Conservation (phyloP, 2,888 invertebrate species). For the Amaurobius ferox region DNA sequence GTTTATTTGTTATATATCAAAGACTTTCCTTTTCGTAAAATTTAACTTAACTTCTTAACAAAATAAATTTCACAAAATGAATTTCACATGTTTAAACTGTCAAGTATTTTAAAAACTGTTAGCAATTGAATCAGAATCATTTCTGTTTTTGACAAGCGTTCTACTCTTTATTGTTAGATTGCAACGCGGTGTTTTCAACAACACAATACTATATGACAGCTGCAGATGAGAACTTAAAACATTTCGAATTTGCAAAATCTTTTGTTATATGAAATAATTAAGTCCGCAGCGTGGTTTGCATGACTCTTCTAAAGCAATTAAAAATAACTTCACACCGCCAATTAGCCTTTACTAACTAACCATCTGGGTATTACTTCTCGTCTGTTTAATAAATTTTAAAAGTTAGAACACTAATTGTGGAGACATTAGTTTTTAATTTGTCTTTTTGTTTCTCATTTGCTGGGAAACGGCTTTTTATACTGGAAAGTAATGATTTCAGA, state of each 20-base stretch:
- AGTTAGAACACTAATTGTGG: too few relatives aligned
- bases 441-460: too few relatives aligned
- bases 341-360: slow-evolving; percentile 24
- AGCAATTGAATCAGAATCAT: neutral
- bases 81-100: too few relatives aligned
- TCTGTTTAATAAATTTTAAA: too few relatives aligned
- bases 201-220: slow-evolving; percentile 53
- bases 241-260: slow-evolving; percentile 36
- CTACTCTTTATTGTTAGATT: slow-evolving; percentile 22
- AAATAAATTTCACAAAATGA: too few relatives aligned
- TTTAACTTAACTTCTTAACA: too few relatives aligned
- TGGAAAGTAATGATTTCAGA: too few relatives aligned
- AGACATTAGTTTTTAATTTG: too few relatives aligned
- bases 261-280: slow-evolving; percentile 53
- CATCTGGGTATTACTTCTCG: too few relatives aligned
- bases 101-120: neutral
- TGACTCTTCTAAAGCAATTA: slow-evolving; percentile 30
- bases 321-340: slow-evolving; percentile 49
- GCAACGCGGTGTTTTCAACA: slow-evolving; percentile 5
- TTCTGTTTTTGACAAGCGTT: neutral
- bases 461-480: too few relatives aligned
- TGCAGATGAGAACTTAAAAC: slow-evolving; percentile 27
- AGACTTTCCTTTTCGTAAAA: too few relatives aligned
- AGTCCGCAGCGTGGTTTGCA: slow-evolving; percentile 31
- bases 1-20: too few relatives aligned